Conservation (phyloP, 2,797 vertebrate species). For the Masticophis lateralis region DNA sequence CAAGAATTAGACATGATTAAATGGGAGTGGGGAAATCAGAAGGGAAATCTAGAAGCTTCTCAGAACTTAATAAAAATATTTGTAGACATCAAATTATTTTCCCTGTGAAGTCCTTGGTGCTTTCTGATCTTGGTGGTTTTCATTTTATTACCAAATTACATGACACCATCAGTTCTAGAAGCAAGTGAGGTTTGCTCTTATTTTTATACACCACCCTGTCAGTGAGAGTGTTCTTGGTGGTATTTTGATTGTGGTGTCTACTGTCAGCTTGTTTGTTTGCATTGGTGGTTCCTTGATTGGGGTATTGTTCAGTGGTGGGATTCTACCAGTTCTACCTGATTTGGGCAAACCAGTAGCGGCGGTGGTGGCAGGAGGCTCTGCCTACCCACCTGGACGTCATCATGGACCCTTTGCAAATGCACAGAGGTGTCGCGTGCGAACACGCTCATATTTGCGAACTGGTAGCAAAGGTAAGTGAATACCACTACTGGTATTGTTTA, state of each 20-base stretch:
- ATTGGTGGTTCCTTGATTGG: not conserved
- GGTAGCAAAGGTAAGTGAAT: too few relatives aligned
- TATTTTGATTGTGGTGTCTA: not conserved
- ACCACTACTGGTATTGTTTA: not conserved
- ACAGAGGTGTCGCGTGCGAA: too few relatives aligned
- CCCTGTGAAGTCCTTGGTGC: too few relatives aligned
- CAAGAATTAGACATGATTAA: too few relatives aligned
- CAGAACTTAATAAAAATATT: not conserved
- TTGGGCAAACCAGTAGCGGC: too few relatives aligned
- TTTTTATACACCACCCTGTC: not conserved
- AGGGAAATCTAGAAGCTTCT: not conserved
- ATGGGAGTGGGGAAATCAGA: not conserved
- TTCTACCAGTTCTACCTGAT: too few relatives aligned
- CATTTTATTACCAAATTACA: not conserved
- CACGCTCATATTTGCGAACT: too few relatives aligned
- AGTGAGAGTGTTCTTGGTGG: not conserved
- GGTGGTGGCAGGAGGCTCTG: too few relatives aligned
- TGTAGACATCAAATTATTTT: not conserved
- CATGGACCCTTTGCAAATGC: too few relatives aligned
- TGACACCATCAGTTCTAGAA: not conserved
- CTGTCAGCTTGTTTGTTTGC: not conserved
- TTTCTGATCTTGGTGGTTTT: not conserved
- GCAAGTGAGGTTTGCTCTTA: not conserved
- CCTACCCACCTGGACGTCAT: too few relatives aligned
- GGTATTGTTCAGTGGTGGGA: too few relatives aligned